Conservation (phyloP, 2,888 invertebrate genomes). For the Eristalis tenax region DNA sequence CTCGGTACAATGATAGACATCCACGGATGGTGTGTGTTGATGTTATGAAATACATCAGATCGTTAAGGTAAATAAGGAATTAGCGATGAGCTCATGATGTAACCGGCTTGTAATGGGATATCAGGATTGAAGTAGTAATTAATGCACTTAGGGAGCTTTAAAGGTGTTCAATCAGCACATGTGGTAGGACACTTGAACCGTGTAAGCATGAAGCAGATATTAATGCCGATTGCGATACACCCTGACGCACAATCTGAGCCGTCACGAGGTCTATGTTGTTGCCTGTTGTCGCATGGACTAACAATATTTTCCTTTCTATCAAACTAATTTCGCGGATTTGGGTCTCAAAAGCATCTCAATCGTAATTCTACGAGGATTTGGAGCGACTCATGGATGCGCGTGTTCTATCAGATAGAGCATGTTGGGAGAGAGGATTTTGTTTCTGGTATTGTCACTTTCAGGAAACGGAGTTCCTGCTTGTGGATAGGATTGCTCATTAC, state of each 20-base stretch:
- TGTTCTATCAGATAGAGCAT: too few relatives aligned
- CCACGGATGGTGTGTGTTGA: not conserved
- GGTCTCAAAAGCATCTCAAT: too few relatives aligned
- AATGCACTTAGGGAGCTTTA: not conserved
- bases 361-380: too few relatives aligned
- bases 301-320: not conserved
- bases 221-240: not conserved
- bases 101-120: not conserved
- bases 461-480: too few relatives aligned
- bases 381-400: too few relatives aligned
- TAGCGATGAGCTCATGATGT: constrained; percentile 8
- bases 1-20: not conserved
- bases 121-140: not conserved
- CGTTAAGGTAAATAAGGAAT: not conserved
- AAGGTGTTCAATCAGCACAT: not conserved
- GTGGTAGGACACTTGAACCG: not conserved
- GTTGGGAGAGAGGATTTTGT: too few relatives aligned
- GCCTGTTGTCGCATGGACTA: not conserved
- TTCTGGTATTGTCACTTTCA: too few relatives aligned
- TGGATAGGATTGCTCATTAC: too few relatives aligned
- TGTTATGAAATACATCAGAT: constrained; percentile 16
- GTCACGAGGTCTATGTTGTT: not conserved
- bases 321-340: not conserved
- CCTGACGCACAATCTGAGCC: too few relatives aligned
- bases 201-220: not conserved